A percentile compares a stretch with the other conserved stretches of the same genome.
phyloP scores from a whole-genome alignment of 2,888 invertebrate genomes.

The Stenichneumon culpator region DNA sequence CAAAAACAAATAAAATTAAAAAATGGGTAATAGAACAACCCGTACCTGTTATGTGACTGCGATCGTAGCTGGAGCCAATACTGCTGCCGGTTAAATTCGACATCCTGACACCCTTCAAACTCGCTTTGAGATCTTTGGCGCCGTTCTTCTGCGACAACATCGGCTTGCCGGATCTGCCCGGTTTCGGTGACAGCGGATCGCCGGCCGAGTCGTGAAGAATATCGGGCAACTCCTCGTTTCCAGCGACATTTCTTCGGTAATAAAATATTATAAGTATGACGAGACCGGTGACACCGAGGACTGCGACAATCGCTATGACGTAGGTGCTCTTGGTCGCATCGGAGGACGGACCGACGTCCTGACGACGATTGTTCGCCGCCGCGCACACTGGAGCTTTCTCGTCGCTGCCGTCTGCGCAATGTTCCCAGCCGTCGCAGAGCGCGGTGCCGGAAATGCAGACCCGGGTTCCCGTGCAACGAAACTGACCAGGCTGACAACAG shows the following conservation, averaged over 20 bases:
- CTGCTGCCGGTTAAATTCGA: conserved; percentile 88
- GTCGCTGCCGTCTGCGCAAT: conserved; percentile 94
- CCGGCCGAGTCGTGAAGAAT: conserved; percentile 89
- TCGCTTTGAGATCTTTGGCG: conserved; percentile 81
- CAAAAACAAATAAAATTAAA: too few species aligned
- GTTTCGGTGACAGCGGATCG: conserved; percentile 88
- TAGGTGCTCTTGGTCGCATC: conserved; percentile 86
- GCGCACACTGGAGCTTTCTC: conserved; percentile 90
- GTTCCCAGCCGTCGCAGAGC: conserved; percentile 91
- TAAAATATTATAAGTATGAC: conserved; percentile 86
- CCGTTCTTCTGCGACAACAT: conserved; percentile 82
- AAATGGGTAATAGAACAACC: background rate
- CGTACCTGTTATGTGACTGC: conserved; percentile 90
- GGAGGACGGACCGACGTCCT: conserved; percentile 76
- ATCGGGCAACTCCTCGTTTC: conserved; percentile 85
- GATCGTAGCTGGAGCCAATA: conserved; percentile 89
- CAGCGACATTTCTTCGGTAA: conserved; percentile 86
- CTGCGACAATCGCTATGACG: conserved; percentile 87
- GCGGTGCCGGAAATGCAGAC: conserved; percentile 90
- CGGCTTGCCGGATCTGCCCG: conserved; percentile 83
- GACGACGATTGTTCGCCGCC: conserved; percentile 83
- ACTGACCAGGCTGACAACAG: conserved; percentile 89
- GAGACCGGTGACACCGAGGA: conserved; percentile 86
- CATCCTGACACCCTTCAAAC: conserved; percentile 88
- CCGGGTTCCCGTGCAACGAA: conserved; percentile 91